Evolutionary conservation across 2,113 vertebrate genomes (phyloP), one percentile per base, ranked within the genome.

Genomic region (Crotalus horridus): DNA sequence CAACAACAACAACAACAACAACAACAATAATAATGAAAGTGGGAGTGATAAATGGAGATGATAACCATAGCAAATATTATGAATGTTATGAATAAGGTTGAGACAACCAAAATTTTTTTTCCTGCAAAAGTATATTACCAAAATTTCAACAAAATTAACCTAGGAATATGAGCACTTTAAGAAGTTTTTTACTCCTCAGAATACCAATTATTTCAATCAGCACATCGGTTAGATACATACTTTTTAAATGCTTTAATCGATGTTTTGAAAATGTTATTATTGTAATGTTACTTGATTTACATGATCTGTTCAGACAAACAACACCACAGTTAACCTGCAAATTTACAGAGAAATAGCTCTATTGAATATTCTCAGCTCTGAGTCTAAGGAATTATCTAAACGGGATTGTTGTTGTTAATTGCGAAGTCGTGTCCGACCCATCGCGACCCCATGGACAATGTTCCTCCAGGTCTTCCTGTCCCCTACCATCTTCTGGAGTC

Each of bases 381-480:
- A 55, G 93, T 93, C 86, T 24, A 61, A 94, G 48, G 91, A 96
- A 95, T 92, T 93, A 90, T 93, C 89, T 94, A 96, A 74, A 85
- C 93, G 2, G 0, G 48, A 94, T 96, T 94, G 43, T 46, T 46
- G 43, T 46, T 46, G 43, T 46, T 46, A 46, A 46, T 46, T 46
- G 43, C 43, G 3, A 46, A 46, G 43, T 46, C 43, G 43, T 46
- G 43, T 4, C 43, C 0, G 43, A 46, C 43, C 43, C 43, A 46
- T 46, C 43, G 43, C 4, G 43, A 46, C 3, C 43, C 43, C 0
- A 46, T 46, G 43, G 43, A 46, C 43, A 46, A 46, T 4, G 43
- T 46, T 46, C 43, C 43, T 46, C 43, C 43, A 46, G 43, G 43
- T 46, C 43, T 46, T 46, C 43, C 43, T 46, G 43, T 4, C 43